Conservation (phyloP, 2,113 vertebrate genomes). For the Dipodomys spectabilis region DNA sequence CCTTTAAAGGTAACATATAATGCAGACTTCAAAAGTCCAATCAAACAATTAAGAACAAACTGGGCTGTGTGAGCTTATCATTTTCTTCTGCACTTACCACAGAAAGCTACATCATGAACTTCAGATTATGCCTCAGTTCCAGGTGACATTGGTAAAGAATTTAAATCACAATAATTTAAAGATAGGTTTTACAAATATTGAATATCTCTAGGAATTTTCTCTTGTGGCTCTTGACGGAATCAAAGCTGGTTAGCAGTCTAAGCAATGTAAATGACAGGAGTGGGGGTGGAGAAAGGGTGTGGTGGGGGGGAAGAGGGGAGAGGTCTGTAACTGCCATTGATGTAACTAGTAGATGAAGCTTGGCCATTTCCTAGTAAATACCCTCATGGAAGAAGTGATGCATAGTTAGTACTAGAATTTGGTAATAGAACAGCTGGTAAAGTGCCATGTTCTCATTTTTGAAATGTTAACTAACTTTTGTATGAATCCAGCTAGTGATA, state of each 20-base stretch:
- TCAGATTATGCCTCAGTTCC: slow-evolving; percentile 68
- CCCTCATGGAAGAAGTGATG: background rate
- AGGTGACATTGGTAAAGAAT: slow-evolving; percentile 53
- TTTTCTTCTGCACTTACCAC: slow-evolving; percentile 69
- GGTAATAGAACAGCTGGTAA: background rate
- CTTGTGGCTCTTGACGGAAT: slow-evolving; percentile 66
- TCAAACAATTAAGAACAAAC: slow-evolving; percentile 77
- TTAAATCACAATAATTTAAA: slow-evolving; percentile 74
- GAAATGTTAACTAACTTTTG: slow-evolving; percentile 29
- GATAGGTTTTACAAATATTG: slow-evolving; percentile 73
- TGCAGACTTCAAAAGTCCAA: slow-evolving; percentile 72
- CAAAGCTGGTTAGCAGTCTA: slow-evolving; percentile 31
- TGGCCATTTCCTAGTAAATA: background rate
- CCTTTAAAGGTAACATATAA: slow-evolving; percentile 62
- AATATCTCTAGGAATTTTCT: slow-evolving; percentile 67
- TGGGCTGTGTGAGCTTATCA: slow-evolving; percentile 72
- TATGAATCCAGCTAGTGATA: background rate
- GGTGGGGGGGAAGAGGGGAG: background rate
- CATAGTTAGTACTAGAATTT: background rate
- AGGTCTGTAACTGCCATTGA: background rate
- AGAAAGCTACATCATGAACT: slow-evolving; percentile 66
- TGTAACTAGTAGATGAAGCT: background rate
- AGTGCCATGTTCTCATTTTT: background rate
- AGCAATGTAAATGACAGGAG: background rate
- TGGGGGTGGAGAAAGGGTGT: no score